Percentiles rank a stretch among this genome's conserved stretches.
Conservation (phyloP, 1,140 invertebrate genomes). For the Leptopilina clavipes region DNA sequence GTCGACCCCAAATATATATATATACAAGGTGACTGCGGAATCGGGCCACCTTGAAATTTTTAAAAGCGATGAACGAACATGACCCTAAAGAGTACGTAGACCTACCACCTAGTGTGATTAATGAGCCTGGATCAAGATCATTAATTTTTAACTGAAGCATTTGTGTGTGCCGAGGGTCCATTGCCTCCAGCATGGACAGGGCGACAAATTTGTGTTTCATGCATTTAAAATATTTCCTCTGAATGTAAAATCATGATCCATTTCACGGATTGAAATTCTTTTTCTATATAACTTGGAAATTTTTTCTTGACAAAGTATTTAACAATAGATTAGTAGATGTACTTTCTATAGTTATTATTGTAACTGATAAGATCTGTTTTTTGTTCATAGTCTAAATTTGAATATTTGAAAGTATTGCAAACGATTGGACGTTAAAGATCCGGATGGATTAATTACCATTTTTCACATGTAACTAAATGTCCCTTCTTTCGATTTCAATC, state of each 20-base stretch:
- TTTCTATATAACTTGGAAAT: no score
- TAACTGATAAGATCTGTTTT: no score
- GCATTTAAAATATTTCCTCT: slow-evolving; percentile 1
- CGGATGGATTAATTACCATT: no score
- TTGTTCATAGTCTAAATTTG: no score
- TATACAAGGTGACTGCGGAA: not conserved
- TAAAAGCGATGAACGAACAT: slow-evolving; percentile 17
- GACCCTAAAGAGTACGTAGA: not conserved
- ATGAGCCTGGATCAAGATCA: not conserved
- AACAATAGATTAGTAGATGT: no score
- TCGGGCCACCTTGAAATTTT: slow-evolving; percentile 11
- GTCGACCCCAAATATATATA: not conserved
- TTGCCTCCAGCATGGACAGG: not conserved
- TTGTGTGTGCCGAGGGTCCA: slow-evolving; percentile 4
- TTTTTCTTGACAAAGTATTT: no score
- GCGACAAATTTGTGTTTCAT: not conserved
- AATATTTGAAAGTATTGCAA: no score
- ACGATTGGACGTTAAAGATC: no score
- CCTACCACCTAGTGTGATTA: slow-evolving; percentile 15
- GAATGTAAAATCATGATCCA: not conserved
- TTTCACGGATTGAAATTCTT: no score
- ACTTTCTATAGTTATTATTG: no score
- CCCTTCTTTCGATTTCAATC: not conserved
- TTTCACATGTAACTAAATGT: no score
- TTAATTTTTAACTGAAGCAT: slow-evolving; percentile 13